Conservation (phyloP, 2,113 vertebrate species). For the cattle (Bos taurus) region ARS-UCD2.0 NC_037336.1:99939001-99939500, state of each 20-base stretch:
- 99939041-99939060: not conserved
- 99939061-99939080: not conserved
- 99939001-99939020: not conserved
- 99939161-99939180: not conserved
- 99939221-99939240: not conserved
- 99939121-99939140: not conserved
- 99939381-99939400: not conserved
- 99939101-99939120: not conserved
- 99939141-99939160: not conserved
- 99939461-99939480: not conserved
- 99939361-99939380: not conserved
- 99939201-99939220: not conserved
- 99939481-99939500: not conserved
- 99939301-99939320: not conserved
- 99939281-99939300: not conserved
- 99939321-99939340: not conserved
- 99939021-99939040: not conserved
- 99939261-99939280: not conserved
- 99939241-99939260: conserved; percentile 14
- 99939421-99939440: not conserved
- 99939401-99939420: not conserved
- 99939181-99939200: not conserved
- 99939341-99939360: not conserved
- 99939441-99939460: not conserved
- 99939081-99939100: not conserved